Conservation (phyloP, 1,140 invertebrate species). For the Ectropis grisescens region DNA sequence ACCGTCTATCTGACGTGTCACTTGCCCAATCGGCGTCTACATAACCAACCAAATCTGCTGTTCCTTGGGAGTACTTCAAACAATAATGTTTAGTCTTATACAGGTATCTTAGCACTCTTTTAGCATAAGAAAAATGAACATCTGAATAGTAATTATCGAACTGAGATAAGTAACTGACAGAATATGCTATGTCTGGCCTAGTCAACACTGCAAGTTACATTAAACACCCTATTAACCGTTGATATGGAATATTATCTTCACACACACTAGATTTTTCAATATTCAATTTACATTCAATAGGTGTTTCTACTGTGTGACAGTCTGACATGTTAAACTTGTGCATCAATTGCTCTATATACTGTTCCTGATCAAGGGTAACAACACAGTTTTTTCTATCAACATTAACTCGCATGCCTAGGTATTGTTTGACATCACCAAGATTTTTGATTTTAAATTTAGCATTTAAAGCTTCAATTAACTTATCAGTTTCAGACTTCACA, state of each 20-base stretch:
- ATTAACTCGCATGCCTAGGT: constrained; percentile 13
- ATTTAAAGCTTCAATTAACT: constrained; percentile 1
- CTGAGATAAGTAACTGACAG: constrained; percentile 31
- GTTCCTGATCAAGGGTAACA: constrained; percentile 9
- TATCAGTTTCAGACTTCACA: constrained; percentile 2
- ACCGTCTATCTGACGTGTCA: constrained; percentile 5
- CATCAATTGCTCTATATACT: constrained; percentile 21
- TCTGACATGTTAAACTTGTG: constrained; percentile 27
- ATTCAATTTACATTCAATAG: constrained; percentile 18
- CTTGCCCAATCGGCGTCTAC: constrained; percentile 29
- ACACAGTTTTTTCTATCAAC: constrained; percentile 4
- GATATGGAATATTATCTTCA: constrained; percentile 6
- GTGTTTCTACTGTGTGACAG: constrained; percentile 21
- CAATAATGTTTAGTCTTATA: constrained; percentile 16
- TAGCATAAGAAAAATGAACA: constrained; percentile 2
- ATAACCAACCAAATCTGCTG: constrained; percentile 10
- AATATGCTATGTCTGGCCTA: constrained; percentile 60
- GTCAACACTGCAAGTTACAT: constrained; percentile 29
- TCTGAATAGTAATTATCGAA: constrained; percentile 1
- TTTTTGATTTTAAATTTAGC: constrained; percentile 1
- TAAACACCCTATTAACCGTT: constrained; percentile 9
- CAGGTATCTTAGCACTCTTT: constrained; percentile 1
- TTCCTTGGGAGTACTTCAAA: constrained; percentile 10
- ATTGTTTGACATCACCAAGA: constrained; percentile 2
- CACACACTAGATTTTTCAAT: constrained; percentile 5